A percentile compares a stretch with the other conserved stretches of the same genome.
phyloP scores from a whole-genome alignment of 2,888 invertebrate species.

The Dicranocentrus wangi region DNA sequence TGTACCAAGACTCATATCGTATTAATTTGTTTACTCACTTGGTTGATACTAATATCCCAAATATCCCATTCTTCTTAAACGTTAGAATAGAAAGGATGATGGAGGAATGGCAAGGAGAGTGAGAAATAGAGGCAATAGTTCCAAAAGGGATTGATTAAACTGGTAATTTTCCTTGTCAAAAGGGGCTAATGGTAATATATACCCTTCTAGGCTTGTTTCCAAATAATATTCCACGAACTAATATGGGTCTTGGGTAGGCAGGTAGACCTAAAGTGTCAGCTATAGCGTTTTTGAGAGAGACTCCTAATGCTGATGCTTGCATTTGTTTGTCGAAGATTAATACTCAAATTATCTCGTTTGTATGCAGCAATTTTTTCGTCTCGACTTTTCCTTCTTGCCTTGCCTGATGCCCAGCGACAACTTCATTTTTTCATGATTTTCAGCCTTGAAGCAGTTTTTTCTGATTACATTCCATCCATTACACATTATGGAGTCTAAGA shows the following conservation, averaged over 20 bases:
- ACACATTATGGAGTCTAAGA: no score
- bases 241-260: no score
- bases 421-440: not conserved
- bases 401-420: not conserved
- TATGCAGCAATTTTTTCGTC: not conserved
- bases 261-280: no score
- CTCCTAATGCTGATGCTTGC: conserved; percentile 1
- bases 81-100: not conserved
- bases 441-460: conserved; percentile 25
- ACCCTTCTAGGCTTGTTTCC: not conserved
- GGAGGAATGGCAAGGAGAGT: not conserved
- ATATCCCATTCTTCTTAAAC: not conserved
- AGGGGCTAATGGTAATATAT: not conserved
- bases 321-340: not conserved
- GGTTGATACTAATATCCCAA: no score
- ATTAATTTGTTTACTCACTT: no score
- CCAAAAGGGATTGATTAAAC: conserved; percentile 18
- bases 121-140: no score
- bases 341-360: not conserved
- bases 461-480: conserved; percentile 7
- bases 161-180: conserved; percentile 44
- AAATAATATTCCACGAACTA: no score
- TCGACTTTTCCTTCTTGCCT: not conserved
- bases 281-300: not conserved
- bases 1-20: no score